These are phyloP conservation scores for Acipenser transmontanus DNA, from an alignment of 2,797 vertebrate genomes.

Conservation along the genomic window DNA sequence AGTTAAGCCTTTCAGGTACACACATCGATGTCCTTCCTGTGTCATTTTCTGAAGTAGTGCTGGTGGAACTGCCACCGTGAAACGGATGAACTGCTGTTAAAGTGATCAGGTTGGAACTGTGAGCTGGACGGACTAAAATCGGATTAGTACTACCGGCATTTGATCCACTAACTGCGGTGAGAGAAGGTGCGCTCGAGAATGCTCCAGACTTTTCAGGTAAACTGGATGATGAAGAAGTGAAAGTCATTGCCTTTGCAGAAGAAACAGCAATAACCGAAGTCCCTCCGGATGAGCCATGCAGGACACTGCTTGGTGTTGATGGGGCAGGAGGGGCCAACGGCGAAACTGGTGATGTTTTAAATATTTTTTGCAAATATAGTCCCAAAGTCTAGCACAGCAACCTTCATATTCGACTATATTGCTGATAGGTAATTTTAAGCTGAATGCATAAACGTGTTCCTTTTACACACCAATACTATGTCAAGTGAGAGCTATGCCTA, in stretches of 20 bases:
- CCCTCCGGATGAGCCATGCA: constrained; percentile 17
- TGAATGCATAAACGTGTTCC: too few relatives aligned
- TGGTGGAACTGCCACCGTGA: too few relatives aligned
- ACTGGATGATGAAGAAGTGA: not conserved
- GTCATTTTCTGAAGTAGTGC: too few relatives aligned
- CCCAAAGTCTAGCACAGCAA: constrained; percentile 36
- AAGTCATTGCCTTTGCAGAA: not conserved
- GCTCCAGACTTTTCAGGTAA: not conserved
- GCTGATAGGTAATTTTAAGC: too few relatives aligned
- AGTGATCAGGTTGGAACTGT: not conserved
- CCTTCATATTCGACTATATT: constrained; percentile 35
- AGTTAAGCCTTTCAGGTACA: too few relatives aligned
- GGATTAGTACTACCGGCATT: not conserved
- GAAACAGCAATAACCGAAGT: not conserved
- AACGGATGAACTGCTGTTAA: too few relatives aligned
- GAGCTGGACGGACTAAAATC: not conserved
- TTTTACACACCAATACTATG: too few relatives aligned
- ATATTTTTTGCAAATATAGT: constrained; percentile 37
- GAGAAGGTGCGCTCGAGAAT: not conserved
- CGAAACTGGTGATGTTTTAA: constrained; percentile 33
- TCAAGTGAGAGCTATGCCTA: too few relatives aligned
- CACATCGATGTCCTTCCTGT: too few relatives aligned
- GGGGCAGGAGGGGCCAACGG: constrained; percentile 6
- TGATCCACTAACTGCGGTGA: not conserved
- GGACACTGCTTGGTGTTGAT: constrained; percentile 1